phyloP scores from a whole-genome alignment of 2,113 vertebrate genomes.

The Pollachius pollachius region DNA sequence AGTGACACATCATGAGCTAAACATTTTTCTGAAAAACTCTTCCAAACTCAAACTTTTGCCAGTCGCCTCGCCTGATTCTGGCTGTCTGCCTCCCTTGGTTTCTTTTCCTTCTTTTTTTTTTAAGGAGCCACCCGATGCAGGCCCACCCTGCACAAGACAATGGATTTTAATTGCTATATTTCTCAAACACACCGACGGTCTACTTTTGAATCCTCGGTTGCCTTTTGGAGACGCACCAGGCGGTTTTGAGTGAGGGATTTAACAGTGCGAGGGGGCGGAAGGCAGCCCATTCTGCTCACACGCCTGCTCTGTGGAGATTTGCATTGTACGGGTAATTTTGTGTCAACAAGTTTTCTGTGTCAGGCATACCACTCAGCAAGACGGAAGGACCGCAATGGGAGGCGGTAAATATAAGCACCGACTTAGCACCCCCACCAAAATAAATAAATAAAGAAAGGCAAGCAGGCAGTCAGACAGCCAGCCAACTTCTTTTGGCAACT shows the following conservation, averaged over 20 bases:
- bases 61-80: too few species aligned
- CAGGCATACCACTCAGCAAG: conserved; percentile 22
- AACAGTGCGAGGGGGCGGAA: conserved; percentile 22
- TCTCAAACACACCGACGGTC: too few species aligned
- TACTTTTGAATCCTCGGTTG: too few species aligned
- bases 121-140: too few species aligned
- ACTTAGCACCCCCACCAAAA: not conserved
- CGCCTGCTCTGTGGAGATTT: conserved; percentile 49
- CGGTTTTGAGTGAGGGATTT: conserved; percentile 23
- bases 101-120: too few species aligned
- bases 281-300: conserved; percentile 24
- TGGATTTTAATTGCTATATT: too few species aligned
- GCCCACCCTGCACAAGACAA: too few species aligned
- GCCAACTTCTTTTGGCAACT: conserved; percentile 45
- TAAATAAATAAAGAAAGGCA: not conserved
- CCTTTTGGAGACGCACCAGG: too few species aligned
- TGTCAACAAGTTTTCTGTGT: conserved; percentile 35
- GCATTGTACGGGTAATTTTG: conserved; percentile 39
- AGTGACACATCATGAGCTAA: too few species aligned
- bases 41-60: too few species aligned
- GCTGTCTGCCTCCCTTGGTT: too few species aligned
- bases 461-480: conserved; percentile 16
- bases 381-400: conserved; percentile 17
- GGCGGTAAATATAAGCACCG: not conserved
- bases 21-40: too few species aligned